Evolutionary conservation across 2,797 vertebrate genomes (phyloP).

Genomic region (Takifugu rubripes): DNA sequence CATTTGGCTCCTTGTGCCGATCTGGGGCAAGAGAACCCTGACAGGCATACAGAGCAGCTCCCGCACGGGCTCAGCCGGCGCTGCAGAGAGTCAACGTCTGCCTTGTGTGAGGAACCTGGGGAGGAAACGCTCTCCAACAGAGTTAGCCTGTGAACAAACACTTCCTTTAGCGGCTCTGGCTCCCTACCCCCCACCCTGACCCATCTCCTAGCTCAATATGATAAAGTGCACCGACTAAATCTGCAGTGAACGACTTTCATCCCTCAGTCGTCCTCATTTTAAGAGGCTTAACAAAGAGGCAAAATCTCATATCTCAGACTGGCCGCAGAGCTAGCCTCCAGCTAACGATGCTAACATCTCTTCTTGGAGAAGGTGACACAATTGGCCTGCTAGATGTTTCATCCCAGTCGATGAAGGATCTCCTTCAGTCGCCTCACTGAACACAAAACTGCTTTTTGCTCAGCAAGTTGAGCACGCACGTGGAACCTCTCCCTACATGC

Average conservation of each 20-base stretch:
- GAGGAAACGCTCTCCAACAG: slow-evolving; percentile 56
- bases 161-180: slow-evolving; percentile 45
- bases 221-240: slow-evolving; percentile 47
- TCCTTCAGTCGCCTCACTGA: no score
- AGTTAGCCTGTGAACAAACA: slow-evolving; percentile 64
- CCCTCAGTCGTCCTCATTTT: slow-evolving; percentile 46
- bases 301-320: slow-evolving; percentile 38
- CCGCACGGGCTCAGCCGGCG: slow-evolving; percentile 47
- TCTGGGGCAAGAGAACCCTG: slow-evolving; percentile 55
- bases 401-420: no score
- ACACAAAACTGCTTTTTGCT: no score
- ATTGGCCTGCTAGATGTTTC: no score
- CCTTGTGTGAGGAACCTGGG: slow-evolving; percentile 57
- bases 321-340: slow-evolving; percentile 20
- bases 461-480: no score
- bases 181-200: slow-evolving; percentile 17
- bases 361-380: background rate
- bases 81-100: slow-evolving; percentile 57
- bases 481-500: no score
- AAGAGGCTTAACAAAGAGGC: slow-evolving; percentile 54
- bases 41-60: slow-evolving; percentile 64
- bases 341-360: slow-evolving; percentile 26
- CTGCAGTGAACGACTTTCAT: slow-evolving; percentile 60
- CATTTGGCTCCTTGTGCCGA: slow-evolving; percentile 46
- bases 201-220: slow-evolving; percentile 25